These are phyloP conservation scores for Tuta absoluta DNA, from an alignment of 2,888 invertebrate species.

Conservation along the genomic window DNA sequence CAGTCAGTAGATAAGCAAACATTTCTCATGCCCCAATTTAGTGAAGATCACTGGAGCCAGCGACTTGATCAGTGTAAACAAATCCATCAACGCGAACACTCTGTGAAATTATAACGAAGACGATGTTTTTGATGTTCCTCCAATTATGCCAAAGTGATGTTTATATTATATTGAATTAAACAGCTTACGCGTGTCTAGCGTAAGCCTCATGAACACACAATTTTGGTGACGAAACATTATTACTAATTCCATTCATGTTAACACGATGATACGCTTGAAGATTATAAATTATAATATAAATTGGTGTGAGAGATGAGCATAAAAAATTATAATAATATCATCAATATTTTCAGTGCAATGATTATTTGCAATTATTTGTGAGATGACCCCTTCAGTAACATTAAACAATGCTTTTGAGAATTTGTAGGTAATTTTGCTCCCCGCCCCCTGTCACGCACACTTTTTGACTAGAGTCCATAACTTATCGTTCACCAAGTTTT, in stretches of 20 bases:
- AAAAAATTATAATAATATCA: too few species aligned
- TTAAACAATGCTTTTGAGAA: too few species aligned
- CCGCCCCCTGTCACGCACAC: too few species aligned
- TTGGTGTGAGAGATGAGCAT: too few species aligned
- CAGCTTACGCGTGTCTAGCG: neutral
- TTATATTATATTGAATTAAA: conserved; percentile 10
- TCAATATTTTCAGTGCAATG: too few species aligned
- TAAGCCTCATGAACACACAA: conserved; percentile 24
- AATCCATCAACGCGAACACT: neutral
- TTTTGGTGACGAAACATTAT: conserved; percentile 24
- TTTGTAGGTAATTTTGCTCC: too few species aligned
- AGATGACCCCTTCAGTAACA: too few species aligned
- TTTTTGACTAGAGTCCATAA: too few species aligned
- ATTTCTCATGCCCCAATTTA: neutral
- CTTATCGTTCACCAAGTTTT: too few species aligned
- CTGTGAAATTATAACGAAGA: conserved; percentile 7
- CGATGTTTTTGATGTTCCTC: neutral
- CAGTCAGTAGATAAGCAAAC: too few species aligned
- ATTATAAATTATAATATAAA: neutral
- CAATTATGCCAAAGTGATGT: neutral
- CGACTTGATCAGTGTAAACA: neutral
- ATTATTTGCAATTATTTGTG: too few species aligned
- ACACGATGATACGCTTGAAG: neutral
- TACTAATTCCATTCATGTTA: too few species aligned
- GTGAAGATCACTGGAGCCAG: conserved; percentile 4